Evolutionary conservation across 1,140 invertebrate species (phyloP).

Genomic region (Cotesia vestalis): DNA sequence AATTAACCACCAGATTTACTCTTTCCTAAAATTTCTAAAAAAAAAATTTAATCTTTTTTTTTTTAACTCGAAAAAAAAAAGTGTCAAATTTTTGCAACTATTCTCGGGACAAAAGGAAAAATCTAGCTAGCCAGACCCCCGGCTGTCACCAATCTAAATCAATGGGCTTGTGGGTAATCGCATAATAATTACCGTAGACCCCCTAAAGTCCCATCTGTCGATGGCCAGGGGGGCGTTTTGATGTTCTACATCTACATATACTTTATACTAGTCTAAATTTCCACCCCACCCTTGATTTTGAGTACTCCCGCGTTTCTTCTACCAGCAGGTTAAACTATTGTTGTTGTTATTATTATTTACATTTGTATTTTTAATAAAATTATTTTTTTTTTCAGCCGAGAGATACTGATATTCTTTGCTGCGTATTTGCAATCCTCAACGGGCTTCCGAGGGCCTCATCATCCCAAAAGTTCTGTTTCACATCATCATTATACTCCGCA

Average conservation of each 20-base stretch:
- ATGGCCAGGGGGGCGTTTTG: slow-evolving; percentile 50
- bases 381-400: neutral
- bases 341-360: neutral
- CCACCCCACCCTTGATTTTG: slow-evolving; percentile 16
- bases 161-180: slow-evolving; percentile 67
- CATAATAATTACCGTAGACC: slow-evolving; percentile 65
- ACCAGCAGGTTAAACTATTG: slow-evolving; percentile 5
- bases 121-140: slow-evolving; percentile 41
- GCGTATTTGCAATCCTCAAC: slow-evolving; percentile 34
- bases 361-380: neutral
- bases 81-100: slow-evolving; percentile 18
- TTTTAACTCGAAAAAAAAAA: too few relatives aligned
- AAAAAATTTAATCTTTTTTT: too few relatives aligned
- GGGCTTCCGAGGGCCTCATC: slow-evolving; percentile 75
- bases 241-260: slow-evolving; percentile 8
- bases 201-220: slow-evolving; percentile 61
- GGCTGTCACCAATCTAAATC: slow-evolving; percentile 63
- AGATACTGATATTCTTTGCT: slow-evolving; percentile 46
- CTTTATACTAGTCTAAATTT: neutral
- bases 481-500: slow-evolving; percentile 67
- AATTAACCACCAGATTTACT: neutral
- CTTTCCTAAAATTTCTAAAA: too few relatives aligned
- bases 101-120: slow-evolving; percentile 14
- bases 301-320: neutral
- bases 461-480: slow-evolving; percentile 70